Percentiles rank a stretch among this genome's conserved stretches.
Conservation (phyloP, 2,888 invertebrate genomes). For the Poecilobothrus nobilitatus region DNA sequence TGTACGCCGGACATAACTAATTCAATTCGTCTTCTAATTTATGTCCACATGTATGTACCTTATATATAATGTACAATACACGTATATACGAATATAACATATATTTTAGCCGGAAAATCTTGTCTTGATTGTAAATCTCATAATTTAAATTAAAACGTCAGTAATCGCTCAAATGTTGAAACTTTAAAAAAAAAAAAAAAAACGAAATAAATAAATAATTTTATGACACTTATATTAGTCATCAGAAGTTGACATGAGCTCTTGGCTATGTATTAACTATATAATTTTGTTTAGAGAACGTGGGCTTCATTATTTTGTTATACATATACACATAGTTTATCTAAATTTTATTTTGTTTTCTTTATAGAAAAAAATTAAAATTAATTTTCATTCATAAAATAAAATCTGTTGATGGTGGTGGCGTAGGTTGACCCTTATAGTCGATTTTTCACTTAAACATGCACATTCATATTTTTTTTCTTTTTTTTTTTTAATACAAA, state of each 20-base stretch:
- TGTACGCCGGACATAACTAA: not conserved
- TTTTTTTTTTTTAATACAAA: no score
- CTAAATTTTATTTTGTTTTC: no score
- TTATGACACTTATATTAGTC: conserved; percentile 1
- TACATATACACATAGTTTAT: no score
- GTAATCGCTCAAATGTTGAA: not conserved
- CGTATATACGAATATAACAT: not conserved
- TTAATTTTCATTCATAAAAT: conserved; percentile 4
- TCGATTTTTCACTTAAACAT: not conserved
- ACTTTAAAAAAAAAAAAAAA: no score
- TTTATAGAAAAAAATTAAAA: not conserved
- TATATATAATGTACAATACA: no score
- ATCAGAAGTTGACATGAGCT: not conserved
- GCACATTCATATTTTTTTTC: not conserved
- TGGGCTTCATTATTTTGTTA: not conserved
- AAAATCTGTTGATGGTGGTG: not conserved
- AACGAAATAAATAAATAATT: no score
- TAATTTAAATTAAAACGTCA: not conserved
- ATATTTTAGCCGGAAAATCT: no score
- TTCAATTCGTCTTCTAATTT: not conserved
- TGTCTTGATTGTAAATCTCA: no score
- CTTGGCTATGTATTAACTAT: not conserved
- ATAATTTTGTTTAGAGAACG: not conserved
- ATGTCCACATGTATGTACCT: not conserved
- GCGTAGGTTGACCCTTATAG: conserved; percentile 3